Percentiles rank a stretch among this genome's conserved stretches.
Conservation (phyloP, 2,113 vertebrate species). For the Halichoerus grypus region DNA sequence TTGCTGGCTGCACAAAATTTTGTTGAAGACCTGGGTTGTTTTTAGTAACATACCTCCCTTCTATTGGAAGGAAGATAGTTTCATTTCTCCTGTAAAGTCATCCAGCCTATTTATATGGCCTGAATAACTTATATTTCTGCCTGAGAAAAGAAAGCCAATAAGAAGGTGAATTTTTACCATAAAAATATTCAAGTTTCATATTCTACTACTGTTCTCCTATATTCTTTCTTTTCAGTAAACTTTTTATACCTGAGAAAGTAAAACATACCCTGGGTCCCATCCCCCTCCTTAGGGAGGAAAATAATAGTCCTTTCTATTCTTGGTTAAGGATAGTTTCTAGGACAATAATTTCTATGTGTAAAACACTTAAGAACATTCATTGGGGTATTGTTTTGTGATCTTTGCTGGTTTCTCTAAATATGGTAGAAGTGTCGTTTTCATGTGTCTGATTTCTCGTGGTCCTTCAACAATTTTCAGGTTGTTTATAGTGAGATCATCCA, state of each 20-base stretch:
- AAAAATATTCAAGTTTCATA: background rate
- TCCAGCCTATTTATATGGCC: background rate
- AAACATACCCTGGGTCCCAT: background rate
- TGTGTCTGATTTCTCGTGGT: background rate
- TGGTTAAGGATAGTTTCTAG: background rate
- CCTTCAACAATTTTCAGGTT: background rate
- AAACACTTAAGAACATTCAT: background rate
- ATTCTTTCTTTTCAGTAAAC: background rate
- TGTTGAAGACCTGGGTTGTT: background rate
- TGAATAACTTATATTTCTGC: background rate
- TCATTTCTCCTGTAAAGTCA: background rate
- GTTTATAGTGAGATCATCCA: background rate
- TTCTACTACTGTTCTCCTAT: background rate
- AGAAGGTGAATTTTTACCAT: background rate
- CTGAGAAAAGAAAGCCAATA: background rate
- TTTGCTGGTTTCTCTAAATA: background rate
- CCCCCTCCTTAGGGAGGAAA: background rate
- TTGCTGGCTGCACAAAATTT: background rate
- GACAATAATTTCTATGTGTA: background rate
- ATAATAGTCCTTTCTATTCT: background rate
- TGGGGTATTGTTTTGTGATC: background rate
- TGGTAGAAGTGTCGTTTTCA: background rate
- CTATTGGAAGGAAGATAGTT: background rate
- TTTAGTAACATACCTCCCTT: background rate
- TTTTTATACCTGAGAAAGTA: slow-evolving; percentile 1